Percentiles rank a stretch among this genome's conserved stretches.
These are phyloP conservation scores for Andrena cerasifolii DNA, from an alignment of 1,140 invertebrate species.

Conservation along the genomic window DNA sequence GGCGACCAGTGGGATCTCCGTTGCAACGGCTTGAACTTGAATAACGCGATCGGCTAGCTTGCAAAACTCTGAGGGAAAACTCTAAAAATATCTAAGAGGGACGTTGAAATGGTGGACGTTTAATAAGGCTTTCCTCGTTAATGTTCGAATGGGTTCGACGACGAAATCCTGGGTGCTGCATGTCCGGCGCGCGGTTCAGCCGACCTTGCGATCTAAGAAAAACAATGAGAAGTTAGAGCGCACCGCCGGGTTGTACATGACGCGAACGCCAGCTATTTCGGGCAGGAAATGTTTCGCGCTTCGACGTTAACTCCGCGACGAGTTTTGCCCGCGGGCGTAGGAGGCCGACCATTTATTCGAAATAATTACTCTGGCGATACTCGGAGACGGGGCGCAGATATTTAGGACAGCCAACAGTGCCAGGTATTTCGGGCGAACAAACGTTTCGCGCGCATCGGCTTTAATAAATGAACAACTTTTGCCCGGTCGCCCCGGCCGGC, in stretches of 20 bases:
- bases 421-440: conserved; percentile 58
- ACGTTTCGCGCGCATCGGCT: conserved; percentile 52
- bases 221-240: conserved; percentile 60
- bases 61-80: too few species aligned
- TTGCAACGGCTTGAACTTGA: too few species aligned
- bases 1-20: too few species aligned
- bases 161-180: conserved; percentile 1
- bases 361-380: conserved; percentile 64
- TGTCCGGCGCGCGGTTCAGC: not conserved
- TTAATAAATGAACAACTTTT: conserved; percentile 62
- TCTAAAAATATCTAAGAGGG: too few species aligned
- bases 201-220: conserved; percentile 67
- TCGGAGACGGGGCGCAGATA: conserved; percentile 40
- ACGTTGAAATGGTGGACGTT: too few species aligned
- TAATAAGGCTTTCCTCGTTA: too few species aligned
- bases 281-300: conserved; percentile 61
- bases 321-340: conserved; percentile 57
- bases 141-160: not conserved
- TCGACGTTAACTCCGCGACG: conserved; percentile 47
- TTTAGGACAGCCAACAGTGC: conserved; percentile 47
- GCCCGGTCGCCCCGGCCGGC: not conserved
- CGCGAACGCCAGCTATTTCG: conserved; percentile 58
- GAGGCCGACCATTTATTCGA: conserved; percentile 62
- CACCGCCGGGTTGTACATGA: conserved; percentile 34
- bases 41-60: too few species aligned